phyloP scores from a whole-genome alignment of 2,113 vertebrate species.

The Phrynosoma blainvillii region DNA sequence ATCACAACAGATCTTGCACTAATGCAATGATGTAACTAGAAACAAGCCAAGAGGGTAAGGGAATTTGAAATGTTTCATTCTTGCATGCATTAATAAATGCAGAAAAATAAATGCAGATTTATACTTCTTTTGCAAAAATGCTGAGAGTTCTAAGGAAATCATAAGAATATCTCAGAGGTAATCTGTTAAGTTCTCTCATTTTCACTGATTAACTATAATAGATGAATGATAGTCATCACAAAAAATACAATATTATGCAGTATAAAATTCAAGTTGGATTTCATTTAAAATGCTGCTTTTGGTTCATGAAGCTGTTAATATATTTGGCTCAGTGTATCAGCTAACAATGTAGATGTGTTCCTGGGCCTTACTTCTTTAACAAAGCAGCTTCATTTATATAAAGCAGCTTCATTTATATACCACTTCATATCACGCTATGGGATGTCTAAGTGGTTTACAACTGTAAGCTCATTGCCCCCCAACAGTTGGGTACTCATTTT shows the following conservation, averaged over 20 bases:
- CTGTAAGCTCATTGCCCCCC: no score
- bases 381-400: no score
- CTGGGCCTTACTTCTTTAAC: no score
- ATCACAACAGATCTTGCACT: no score
- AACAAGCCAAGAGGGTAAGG: no score
- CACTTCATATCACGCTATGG: no score
- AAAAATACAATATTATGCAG: background rate
- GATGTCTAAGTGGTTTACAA: no score
- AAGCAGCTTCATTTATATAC: no score
- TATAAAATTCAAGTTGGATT: background rate
- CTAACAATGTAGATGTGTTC: no score
- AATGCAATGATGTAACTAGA: no score
- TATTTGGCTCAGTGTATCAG: background rate
- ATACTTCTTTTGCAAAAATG: background rate
- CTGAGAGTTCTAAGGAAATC: background rate
- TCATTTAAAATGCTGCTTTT: background rate
- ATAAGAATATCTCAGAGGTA: background rate
- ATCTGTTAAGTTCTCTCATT: background rate
- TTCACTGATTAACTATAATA: background rate
- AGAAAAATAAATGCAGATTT: background rate
- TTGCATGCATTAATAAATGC: background rate
- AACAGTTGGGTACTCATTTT: no score
- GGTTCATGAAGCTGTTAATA: background rate
- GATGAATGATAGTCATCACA: background rate
- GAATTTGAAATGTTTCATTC: no score